phyloP scores from a whole-genome alignment of 2,113 vertebrate genomes.

The Lagopus leucura region DNA sequence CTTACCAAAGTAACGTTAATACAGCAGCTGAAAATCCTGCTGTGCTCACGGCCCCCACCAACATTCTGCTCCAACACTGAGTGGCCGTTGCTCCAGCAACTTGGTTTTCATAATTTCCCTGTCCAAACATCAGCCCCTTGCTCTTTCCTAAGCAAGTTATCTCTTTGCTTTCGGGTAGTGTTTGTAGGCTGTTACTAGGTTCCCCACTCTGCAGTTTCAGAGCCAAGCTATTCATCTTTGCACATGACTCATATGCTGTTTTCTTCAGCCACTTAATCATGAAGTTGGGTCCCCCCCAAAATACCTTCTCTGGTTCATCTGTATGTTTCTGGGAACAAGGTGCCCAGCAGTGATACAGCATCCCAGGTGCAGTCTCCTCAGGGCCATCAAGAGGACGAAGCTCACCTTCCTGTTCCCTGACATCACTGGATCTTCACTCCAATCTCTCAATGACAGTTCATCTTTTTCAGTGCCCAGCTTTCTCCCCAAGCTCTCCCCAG shows the following conservation, averaged over 20 bases:
- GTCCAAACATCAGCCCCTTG: background rate
- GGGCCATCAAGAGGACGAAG: background rate
- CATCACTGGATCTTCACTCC: background rate
- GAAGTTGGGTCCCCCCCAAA: background rate
- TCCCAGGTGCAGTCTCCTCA: background rate
- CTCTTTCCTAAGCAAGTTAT: background rate
- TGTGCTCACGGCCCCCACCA: background rate
- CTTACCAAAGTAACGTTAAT: background rate
- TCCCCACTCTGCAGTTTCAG: background rate
- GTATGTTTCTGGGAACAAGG: background rate
- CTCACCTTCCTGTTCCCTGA: background rate
- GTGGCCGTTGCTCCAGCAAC: background rate
- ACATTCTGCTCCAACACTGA: background rate
- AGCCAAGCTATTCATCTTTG: background rate
- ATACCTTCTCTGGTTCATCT: background rate
- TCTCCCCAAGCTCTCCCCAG: background rate
- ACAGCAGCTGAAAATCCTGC: background rate
- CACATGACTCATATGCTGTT: background rate
- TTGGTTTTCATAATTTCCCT: background rate
- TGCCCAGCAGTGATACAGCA: background rate
- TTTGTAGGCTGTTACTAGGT: background rate
- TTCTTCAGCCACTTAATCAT: background rate
- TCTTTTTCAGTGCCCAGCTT: background rate
- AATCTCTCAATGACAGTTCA: fast-evolving
- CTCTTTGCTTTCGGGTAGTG: background rate